Evolutionary conservation across 2,888 invertebrate species (phyloP).

Genomic region (Neoaliturus tenellus): DNA sequence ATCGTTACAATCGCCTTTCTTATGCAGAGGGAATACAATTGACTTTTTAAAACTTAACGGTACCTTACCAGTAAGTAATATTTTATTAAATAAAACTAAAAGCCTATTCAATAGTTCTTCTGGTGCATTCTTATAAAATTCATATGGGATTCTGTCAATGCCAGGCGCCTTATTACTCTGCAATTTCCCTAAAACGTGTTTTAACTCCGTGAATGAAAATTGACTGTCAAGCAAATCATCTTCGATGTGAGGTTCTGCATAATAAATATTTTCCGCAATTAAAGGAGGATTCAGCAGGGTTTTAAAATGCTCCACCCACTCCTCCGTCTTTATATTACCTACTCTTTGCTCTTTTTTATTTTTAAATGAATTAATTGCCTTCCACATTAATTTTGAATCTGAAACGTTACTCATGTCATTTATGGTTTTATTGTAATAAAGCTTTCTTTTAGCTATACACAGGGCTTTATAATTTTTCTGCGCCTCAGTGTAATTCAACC

Average conservation of each 20-base stretch:
- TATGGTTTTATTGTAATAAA: too few species aligned
- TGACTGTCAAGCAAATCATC: background rate
- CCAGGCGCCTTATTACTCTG: constrained; percentile 44
- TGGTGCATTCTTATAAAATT: constrained; percentile 38
- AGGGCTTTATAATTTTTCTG: too few species aligned
- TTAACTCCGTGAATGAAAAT: background rate
- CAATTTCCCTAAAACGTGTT: background rate
- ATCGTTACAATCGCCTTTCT: constrained; percentile 46
- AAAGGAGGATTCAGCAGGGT: constrained; percentile 12
- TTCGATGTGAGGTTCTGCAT: constrained; percentile 12
- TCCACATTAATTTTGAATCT: too few species aligned
- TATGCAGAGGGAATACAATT: constrained; percentile 51
- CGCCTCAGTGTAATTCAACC: too few species aligned
- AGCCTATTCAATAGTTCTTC: background rate
- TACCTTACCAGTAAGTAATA: constrained; percentile 33
- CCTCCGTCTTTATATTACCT: background rate
- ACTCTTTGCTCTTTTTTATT: background rate
- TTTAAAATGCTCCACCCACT: constrained; percentile 38
- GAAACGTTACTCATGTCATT: too few species aligned
- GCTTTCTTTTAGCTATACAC: too few species aligned
- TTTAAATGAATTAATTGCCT: too few species aligned
- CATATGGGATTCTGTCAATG: constrained; percentile 35
- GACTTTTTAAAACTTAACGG: constrained; percentile 43
- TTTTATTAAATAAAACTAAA: constrained; percentile 32
- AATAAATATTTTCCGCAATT: background rate